phyloP scores from a whole-genome alignment of 2,888 invertebrate species.

The Parnassius smintheus region DNA sequence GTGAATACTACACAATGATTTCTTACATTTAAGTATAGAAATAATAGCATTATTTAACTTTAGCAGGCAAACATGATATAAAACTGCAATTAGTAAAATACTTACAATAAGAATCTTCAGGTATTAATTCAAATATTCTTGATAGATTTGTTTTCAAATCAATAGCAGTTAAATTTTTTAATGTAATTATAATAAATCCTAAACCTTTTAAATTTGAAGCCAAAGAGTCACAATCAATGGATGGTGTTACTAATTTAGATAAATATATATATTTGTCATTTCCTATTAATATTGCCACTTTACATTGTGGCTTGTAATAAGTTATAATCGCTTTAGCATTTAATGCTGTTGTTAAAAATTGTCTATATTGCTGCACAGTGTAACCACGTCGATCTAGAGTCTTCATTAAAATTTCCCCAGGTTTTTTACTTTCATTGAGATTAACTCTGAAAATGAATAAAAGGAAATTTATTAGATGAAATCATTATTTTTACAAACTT shows the following conservation, averaged over 20 bases:
- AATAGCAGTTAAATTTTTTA: conserved; percentile 54
- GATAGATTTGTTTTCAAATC: conserved; percentile 50
- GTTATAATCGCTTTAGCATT: conserved; percentile 47
- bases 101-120: conserved; percentile 72
- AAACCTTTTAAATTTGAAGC: conserved; percentile 54
- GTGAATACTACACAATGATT: too few species aligned
- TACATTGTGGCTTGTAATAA: conserved; percentile 60
- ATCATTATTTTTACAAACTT: too few species aligned
- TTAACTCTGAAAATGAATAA: conserved; percentile 46
- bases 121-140: conserved; percentile 50
- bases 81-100: conserved; percentile 24
- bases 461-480: too few species aligned
- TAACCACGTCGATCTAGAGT: conserved; percentile 56
- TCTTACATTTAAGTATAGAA: too few species aligned
- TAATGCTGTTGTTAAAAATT: conserved; percentile 43
- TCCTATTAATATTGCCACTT: conserved; percentile 70
- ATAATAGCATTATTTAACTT: too few species aligned
- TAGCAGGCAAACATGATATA: too few species aligned
- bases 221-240: conserved; percentile 64
- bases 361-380: conserved; percentile 46
- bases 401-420: conserved; percentile 64
- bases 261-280: conserved; percentile 66
- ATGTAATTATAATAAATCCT: conserved; percentile 60
- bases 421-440: conserved; percentile 46
- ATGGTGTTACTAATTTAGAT: conserved; percentile 65